Base-by-base conservation (phyloP, 2,113 vertebrate genomes). In the Hemiscyllium ocellatum region DNA sequence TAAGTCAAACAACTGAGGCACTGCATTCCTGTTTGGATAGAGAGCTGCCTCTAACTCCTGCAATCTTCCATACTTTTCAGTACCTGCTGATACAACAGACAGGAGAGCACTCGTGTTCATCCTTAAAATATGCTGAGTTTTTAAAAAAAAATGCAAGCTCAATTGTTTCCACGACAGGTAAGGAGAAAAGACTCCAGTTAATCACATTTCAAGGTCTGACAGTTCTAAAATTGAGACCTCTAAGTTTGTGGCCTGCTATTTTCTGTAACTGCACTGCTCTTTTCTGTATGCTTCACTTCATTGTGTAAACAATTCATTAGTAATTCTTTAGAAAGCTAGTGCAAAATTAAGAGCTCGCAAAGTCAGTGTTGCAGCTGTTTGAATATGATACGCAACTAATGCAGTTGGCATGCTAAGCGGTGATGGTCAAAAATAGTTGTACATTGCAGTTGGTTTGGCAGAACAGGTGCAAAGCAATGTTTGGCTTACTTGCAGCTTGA, bases 391-490 rank as follows among this genome's bases (percentile, higher is more conserved):
- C 29, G 69, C 69, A 70, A 20, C 37, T 95, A 95, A 95, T 24
- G 24, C 26, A 72, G 94, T 69, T 95, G 94, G 68, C 94, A 15
- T 52, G 94, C 94, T 95, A 93, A 66, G 89, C n/a, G 89, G 89
- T 93, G 89, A 93, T 93, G 89, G 89, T 93, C 89, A 93, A 42
- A 70, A 72, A 95, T 72, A 95, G 24, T 72, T 95, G 66, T 69
- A 24, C 29, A 50, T 72, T 72, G 69, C 94, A 47, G 69, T 95
- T 72, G 69, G 37, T 52, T 95, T 95, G 70, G 66, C 42, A 24
- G 42, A 52, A 70, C 94, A 95, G 68, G 42, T 52, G 69, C 94
- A 95, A 95, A 95, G 94, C 69, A 76, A 52, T 29, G 47, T 95
- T 95, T 70, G 68, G 94, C 94, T 95, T 76, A 29, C 6, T 95